These are phyloP conservation scores for Xenopus tropicalis DNA, from an alignment of 2,113 vertebrate genomes.

Conservation along the genomic window DNA sequence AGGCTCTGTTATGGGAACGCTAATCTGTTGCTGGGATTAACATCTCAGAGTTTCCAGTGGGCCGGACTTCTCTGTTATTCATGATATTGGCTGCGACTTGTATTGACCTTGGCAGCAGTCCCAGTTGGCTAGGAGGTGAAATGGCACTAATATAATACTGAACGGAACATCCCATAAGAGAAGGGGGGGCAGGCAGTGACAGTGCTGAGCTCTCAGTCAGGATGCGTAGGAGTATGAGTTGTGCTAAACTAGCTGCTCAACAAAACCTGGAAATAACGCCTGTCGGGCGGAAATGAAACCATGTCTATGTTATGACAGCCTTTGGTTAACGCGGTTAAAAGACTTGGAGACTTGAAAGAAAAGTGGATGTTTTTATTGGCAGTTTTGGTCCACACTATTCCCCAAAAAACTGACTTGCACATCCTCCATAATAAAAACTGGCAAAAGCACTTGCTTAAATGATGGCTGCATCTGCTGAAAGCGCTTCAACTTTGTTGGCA, in stretches of 20 bases:
- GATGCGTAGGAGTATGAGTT: conserved; percentile 27
- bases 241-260: conserved; percentile 9
- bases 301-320: background rate
- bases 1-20: conserved; percentile 55
- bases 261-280: background rate
- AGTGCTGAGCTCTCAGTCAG: accelerated
- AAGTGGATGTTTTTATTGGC: too few relatives aligned
- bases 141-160: conserved; percentile 55
- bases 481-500: too few relatives aligned
- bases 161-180: conserved; percentile 51
- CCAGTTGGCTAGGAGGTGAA: conserved; percentile 60
- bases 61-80: conserved; percentile 55
- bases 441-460: too few relatives aligned
- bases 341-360: too few relatives aligned
- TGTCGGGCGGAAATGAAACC: conserved; percentile 13
- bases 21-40: conserved; percentile 64
- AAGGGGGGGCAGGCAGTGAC: conserved; percentile 30
- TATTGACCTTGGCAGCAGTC: conserved; percentile 60
- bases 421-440: too few relatives aligned
- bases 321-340: background rate
- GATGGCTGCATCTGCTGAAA: too few relatives aligned
- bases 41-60: conserved; percentile 60
- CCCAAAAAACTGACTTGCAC: too few relatives aligned
- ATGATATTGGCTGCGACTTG: conserved; percentile 58
- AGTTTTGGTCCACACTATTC: too few relatives aligned